Conservation (phyloP, 1,140 invertebrate species). For the Drosophila grimshawi region DNA sequence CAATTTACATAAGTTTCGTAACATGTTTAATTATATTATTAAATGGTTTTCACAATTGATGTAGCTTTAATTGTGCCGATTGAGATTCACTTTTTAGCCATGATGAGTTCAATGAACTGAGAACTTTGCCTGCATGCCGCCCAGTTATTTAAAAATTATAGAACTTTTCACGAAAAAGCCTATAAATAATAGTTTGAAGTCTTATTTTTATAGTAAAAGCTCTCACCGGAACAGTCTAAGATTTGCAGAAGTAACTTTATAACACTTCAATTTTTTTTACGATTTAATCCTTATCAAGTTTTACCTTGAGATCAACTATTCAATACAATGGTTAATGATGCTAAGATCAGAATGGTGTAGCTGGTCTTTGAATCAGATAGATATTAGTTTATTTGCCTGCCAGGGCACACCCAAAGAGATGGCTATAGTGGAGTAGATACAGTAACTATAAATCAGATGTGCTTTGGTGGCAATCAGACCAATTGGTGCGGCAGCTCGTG, state of each 20-base stretch:
- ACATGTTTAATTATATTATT: constrained; percentile 9
- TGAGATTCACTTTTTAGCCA: neutral
- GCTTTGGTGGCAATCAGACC: neutral
- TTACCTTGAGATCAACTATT: too few relatives aligned
- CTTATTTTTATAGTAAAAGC: too few relatives aligned
- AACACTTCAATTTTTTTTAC: too few relatives aligned
- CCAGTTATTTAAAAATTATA: too few relatives aligned
- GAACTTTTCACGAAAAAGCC: too few relatives aligned
- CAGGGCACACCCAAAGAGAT: neutral
- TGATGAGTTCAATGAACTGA: neutral
- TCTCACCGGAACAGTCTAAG: too few relatives aligned
- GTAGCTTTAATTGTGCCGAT: neutral
- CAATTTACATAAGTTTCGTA: constrained; percentile 28
- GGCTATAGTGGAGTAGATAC: neutral
- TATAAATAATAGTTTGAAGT: too few relatives aligned
- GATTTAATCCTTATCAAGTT: too few relatives aligned
- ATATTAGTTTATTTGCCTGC: neutral
- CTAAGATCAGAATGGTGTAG: too few relatives aligned
- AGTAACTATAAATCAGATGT: constrained; percentile 23
- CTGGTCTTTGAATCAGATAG: too few relatives aligned
- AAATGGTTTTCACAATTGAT: neutral
- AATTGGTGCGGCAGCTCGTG: constrained; percentile 13
- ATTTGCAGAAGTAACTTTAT: too few relatives aligned
- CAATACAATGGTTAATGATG: too few relatives aligned
- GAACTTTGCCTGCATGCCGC: neutral